Evolutionary conservation across 2,888 invertebrate species (phyloP), one percentile per base, ranked within the genome.

Genomic region (Dicranocentrus wangi): DNA sequence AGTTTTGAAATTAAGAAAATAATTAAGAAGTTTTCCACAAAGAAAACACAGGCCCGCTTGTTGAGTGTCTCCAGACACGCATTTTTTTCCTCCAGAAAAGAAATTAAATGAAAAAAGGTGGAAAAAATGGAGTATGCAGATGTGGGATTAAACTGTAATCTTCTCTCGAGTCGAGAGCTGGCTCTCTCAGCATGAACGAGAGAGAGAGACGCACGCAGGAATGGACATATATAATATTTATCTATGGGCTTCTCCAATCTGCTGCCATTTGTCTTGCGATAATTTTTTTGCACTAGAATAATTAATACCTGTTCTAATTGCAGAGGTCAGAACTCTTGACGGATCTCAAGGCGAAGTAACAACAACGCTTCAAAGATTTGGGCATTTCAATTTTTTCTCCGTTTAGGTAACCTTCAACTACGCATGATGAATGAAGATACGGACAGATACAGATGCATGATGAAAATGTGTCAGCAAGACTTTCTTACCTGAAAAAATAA

Each of bases 291-390:
- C 78, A 78, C 70, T 68, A 70, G 25, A 63, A 65, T 71, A 65
- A 78, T 71, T 78, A 78, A 78, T 78, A 71, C 78, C 78, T 71
- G 71, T 5, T 78, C 78, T 78, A 78, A 78, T 78, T 78, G 71
- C 55, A 78, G 71, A 47, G 17, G 58, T 58, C 55, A 10, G 39
- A n/a, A 23, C 23, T n/a, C 28, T 65, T 58, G 13, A 19, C 13
- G 32, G 28, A 61, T 55, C 27, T 10, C 19, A 58, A 23, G 15
- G 32, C 27, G 23, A 53, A 21, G 27, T 8, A 32, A 27, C 27
- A 61, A 32, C 32, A 32, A 32, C 39, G 23, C 23, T 42, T 55
- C 1, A 55, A 23, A 68, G 19, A 51, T 17, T n/a, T n/a, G n/a
- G n/a, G n/a, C n/a, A n/a, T n/a, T n/a, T 68, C 25, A 68, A 51